phyloP scores from a whole-genome alignment of 1,140 invertebrate species.

The Lepidotrigona ventralis region DNA sequence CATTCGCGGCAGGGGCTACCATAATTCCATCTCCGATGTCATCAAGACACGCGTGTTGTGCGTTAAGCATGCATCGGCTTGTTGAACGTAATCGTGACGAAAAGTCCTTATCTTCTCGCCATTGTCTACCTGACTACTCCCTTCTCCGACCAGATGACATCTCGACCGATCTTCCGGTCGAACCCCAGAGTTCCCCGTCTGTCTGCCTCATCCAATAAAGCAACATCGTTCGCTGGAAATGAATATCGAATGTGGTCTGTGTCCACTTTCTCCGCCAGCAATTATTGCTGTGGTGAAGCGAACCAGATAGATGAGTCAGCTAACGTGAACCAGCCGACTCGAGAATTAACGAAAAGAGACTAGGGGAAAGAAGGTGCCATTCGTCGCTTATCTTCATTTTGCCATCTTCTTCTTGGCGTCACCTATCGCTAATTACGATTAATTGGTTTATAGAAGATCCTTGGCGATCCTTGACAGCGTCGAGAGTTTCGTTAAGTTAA shows the following conservation, averaged over 20 bases:
- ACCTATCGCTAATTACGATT: conserved; percentile 60
- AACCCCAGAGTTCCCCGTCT: neutral
- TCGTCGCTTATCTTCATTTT: conserved; percentile 55
- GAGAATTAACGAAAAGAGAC: conserved; percentile 39
- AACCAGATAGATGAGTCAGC: conserved; percentile 63
- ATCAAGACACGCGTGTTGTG: conserved; percentile 58
- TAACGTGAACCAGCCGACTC: conserved; percentile 61
- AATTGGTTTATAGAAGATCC: conserved; percentile 50
- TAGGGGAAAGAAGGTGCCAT: conserved; percentile 9
- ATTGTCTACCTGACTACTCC: conserved; percentile 56
- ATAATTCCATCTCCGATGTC: conserved; percentile 60
- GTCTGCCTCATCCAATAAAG: neutral
- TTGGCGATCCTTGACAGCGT: neutral
- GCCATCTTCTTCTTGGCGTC: conserved; percentile 56
- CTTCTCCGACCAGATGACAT: conserved; percentile 43
- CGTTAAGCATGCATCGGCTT: conserved; percentile 46
- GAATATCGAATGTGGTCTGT: conserved; percentile 15
- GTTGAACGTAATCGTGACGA: conserved; percentile 44
- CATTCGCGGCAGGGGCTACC: conserved; percentile 50
- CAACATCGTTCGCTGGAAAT: conserved; percentile 20
- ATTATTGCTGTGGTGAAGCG: neutral
- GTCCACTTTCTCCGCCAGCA: conserved; percentile 14
- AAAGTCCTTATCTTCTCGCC: conserved; percentile 46
- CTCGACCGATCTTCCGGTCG: conserved; percentile 18
- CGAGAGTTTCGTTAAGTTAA: no score